Conservation (phyloP, 2,888 invertebrate genomes). For the Hypomecis atomaria region DNA sequence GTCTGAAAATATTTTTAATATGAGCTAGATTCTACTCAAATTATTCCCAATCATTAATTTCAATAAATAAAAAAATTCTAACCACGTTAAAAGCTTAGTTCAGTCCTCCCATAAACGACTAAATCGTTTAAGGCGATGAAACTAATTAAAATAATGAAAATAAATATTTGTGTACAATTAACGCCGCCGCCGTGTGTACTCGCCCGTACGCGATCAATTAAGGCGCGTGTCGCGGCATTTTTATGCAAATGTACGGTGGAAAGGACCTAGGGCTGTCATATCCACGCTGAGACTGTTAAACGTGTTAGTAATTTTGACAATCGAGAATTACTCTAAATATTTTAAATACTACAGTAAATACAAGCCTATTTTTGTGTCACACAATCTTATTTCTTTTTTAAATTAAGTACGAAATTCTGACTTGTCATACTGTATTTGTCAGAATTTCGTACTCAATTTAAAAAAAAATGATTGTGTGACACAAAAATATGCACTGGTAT, state of each 20-base stretch:
- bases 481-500: too few species aligned
- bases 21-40: too few species aligned
- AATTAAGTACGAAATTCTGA: too few species aligned
- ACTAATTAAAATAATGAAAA: slow-evolving; percentile 43
- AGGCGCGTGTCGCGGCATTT: slow-evolving; percentile 75
- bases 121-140: slow-evolving; percentile 35
- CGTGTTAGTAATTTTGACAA: not conserved
- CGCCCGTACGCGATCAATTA: slow-evolving; percentile 66
- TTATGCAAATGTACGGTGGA: slow-evolving; percentile 69
- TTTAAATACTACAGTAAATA: too few species aligned
- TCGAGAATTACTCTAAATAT: too few species aligned
- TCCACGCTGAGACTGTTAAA: not conserved
- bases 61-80: not conserved
- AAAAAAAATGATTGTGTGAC: too few species aligned
- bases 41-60: too few species aligned
- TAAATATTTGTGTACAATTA: slow-evolving; percentile 35
- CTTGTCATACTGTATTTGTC: too few species aligned
- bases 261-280: slow-evolving; percentile 32
- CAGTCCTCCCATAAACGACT: not conserved
- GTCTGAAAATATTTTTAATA: not conserved
- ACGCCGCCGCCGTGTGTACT: slow-evolving; percentile 40
- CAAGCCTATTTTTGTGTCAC: too few species aligned
- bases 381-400: too few species aligned
- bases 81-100: not conserved
- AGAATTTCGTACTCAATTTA: too few species aligned